phyloP scores from a whole-genome alignment of 2,888 invertebrate genomes.

The Polyommatus icarus region DNA sequence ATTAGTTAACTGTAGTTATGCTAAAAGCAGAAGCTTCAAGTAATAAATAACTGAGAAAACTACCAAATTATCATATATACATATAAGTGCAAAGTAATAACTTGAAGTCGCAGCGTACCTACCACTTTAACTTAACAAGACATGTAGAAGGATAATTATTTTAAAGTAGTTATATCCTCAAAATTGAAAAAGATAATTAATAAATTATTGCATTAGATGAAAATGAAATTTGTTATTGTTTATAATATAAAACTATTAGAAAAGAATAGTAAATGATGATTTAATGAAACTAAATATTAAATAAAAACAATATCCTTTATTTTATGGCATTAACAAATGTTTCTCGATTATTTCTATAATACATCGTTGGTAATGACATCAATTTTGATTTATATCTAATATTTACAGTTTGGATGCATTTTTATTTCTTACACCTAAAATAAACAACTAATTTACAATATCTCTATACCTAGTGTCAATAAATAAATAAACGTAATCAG shows the following conservation, averaged over 20 bases:
- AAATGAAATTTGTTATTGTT: background rate
- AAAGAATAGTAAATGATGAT: background rate
- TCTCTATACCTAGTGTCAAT: constrained; percentile 62
- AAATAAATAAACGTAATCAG: constrained; percentile 56
- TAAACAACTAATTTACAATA: constrained; percentile 63
- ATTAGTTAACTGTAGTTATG: background rate
- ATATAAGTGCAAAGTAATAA: too few species aligned
- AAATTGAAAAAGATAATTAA: background rate
- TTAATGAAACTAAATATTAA: constrained; percentile 54
- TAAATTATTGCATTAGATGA: background rate
- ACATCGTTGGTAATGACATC: constrained; percentile 78
- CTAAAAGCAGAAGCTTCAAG: background rate
- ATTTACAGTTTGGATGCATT: constrained; percentile 65
- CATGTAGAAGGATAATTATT: too few species aligned
- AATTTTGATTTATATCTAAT: constrained; percentile 67
- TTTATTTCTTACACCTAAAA: constrained; percentile 55
- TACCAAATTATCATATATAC: background rate
- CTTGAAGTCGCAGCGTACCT: background rate
- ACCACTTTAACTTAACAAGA: background rate
- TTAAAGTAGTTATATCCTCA: background rate
- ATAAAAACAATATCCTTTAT: constrained; percentile 78
- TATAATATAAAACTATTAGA: background rate
- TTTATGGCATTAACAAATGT: constrained; percentile 76
- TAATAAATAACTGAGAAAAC: background rate
- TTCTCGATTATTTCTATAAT: constrained; percentile 61